Evolutionary conservation across 1,140 invertebrate species (phyloP).

Genomic region (Pseudomyrmex sp.): DNA sequence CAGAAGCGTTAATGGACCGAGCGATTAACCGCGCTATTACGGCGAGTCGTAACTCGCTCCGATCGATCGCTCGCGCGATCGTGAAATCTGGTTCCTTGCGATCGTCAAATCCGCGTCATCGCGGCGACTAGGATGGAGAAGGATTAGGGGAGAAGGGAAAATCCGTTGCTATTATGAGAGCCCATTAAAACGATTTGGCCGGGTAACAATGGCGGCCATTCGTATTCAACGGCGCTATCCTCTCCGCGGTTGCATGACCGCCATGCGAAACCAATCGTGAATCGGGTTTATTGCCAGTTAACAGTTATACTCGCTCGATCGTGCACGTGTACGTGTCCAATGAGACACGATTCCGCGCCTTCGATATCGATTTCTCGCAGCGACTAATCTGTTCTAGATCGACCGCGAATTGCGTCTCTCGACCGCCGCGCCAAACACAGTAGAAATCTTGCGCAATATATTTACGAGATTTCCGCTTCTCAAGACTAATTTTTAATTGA

Average conservation of each 20-base stretch:
- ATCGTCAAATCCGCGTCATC: conserved; percentile 53
- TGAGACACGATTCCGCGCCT: conserved; percentile 65
- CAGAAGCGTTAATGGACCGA: conserved; percentile 17
- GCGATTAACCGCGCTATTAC: conserved; percentile 39
- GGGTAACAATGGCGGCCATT: conserved; percentile 67
- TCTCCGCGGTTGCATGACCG: conserved; percentile 68
- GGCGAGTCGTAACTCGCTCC: conserved; percentile 24
- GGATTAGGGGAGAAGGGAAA: conserved; percentile 19
- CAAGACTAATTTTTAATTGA: too few species aligned
- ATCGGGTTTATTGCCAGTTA: conserved; percentile 71
- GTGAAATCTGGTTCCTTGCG: conserved; percentile 54
- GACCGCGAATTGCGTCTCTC: conserved; percentile 15
- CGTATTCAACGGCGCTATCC: conserved; percentile 67
- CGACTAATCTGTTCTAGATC: conserved; percentile 57
- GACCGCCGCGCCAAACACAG: neutral
- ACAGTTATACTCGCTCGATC: conserved; percentile 67
- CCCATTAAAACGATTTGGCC: conserved; percentile 71
- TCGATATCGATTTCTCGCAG: conserved; percentile 32
- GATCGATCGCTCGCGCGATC: conserved; percentile 18
- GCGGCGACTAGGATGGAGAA: neutral
- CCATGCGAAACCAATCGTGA: conserved; percentile 72
- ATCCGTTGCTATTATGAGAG: conserved; percentile 67
- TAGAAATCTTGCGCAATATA: neutral
- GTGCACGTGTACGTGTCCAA: conserved; percentile 72
- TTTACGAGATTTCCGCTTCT: neutral